phyloP scores from a whole-genome alignment of 64 coral and sea anemone genomes.

The Porites lutea region DNA sequence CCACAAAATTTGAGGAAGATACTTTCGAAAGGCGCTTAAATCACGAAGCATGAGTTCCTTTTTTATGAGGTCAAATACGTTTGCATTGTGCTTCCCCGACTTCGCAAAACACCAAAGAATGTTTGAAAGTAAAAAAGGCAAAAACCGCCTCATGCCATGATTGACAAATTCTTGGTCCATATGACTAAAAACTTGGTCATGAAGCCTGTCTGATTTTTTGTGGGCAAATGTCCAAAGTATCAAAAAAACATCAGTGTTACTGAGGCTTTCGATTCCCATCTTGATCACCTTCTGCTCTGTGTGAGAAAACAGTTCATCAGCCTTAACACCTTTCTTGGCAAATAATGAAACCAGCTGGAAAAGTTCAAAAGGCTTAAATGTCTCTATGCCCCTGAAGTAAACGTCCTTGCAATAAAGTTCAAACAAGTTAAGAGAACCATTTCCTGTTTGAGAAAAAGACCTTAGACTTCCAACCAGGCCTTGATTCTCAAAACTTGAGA shows the following conservation, averaged over 20 bases:
- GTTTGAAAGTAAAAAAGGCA: neutral
- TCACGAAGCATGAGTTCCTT: neutral
- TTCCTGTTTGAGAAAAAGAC: neutral
- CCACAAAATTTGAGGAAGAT: slow-evolving; percentile 3
- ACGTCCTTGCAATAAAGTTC: neutral
- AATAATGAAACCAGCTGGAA: neutral
- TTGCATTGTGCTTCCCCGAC: neutral
- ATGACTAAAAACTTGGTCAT: neutral
- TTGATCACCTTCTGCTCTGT: neutral
- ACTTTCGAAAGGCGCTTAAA: neutral
- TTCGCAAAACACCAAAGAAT: neutral
- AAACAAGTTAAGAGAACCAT: neutral
- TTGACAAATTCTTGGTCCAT: neutral
- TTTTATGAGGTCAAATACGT: neutral
- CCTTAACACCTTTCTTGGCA: neutral
- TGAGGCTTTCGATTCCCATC: neutral
- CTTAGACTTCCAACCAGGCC: neutral
- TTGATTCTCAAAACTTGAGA: too few species aligned
- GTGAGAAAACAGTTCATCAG: neutral
- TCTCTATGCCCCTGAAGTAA: neutral
- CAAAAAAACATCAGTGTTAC: neutral
- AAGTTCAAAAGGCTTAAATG: neutral
- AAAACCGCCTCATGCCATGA: neutral
- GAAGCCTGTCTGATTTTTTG: neutral
- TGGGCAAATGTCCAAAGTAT: neutral